Evolutionary conservation across 2,113 vertebrate species (phyloP), one percentile per base, ranked within the genome.

Genomic region (Centropristis striata): DNA sequence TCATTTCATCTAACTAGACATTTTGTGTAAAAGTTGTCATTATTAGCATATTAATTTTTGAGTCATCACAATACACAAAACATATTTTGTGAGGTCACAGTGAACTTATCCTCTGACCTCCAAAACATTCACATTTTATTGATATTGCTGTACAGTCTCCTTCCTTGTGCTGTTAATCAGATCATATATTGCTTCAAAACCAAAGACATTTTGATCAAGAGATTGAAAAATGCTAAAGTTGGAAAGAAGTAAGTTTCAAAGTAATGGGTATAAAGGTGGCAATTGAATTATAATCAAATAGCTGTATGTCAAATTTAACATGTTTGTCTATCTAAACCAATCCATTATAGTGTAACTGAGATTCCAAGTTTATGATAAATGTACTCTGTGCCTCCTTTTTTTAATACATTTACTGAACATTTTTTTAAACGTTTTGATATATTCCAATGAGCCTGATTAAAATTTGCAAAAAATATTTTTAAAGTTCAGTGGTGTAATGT

Each of bases 141-240:
- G 36, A 42, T 63, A 53, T 41, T 73, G 23, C 21, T 51, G 23
- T 63, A 73, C 36, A 63, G 71, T 51, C 57, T 73, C n/a, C n/a
- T n/a, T 51, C 71, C 71, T 61, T 28, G 32, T 61, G 71, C 46
- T 41, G 46, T 73, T 42, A 73, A 73, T 51, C 58, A 57, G 41
- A 15, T 73, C 36, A 73, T 73, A 42, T 53, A 63, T 53, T 63
- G 71, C 36, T 42, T 63, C 18, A 63, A 63, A n/a, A 73, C 44
- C 0, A 23, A 49, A 47, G 27, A 72, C 3, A 61, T 50, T 39
- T 25, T 63, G 8, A 42, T 63, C 2, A 63, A 63, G 12, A 21
- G 9, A 20, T 8, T 71, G 15, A 37, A 41, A 27, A 49, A 10
- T 39, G 4, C 11, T 37, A 49, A 14, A 60, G 46, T 60, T 3